These are phyloP conservation scores for Rhagoletis pomonella DNA, from an alignment of 1,140 invertebrate species.

Conservation along the genomic window DNA sequence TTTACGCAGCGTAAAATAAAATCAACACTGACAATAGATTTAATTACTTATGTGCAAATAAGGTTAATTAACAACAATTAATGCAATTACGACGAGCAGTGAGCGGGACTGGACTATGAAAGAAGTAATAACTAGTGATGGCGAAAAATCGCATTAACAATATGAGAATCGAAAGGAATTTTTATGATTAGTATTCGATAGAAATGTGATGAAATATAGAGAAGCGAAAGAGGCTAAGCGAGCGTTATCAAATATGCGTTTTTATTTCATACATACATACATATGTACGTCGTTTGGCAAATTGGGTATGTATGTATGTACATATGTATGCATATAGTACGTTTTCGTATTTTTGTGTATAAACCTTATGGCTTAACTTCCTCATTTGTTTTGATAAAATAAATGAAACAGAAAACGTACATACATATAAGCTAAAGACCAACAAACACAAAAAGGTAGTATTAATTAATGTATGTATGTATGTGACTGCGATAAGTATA, in stretches of 20 bases:
- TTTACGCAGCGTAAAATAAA: no score
- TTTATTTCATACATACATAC: conserved; percentile 5
- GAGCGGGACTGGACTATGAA: neutral
- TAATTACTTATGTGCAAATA: conserved; percentile 35
- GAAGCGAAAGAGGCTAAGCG: no score
- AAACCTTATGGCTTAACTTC: neutral
- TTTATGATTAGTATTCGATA: no score
- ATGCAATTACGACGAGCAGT: neutral
- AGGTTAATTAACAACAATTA: conserved; percentile 53
- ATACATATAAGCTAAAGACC: neutral
- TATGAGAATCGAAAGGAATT: neutral
- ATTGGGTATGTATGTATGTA: neutral
- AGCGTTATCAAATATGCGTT: neutral
- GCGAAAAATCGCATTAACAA: neutral
- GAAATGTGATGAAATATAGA: no score
- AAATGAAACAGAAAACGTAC: neutral
- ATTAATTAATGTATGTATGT: neutral
- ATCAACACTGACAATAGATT: conserved; percentile 9
- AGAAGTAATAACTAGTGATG: neutral
- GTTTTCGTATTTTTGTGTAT: neutral
- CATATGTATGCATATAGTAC: neutral
- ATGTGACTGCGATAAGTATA: neutral
- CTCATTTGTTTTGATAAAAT: neutral
- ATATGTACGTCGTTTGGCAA: neutral
- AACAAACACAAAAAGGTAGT: neutral